phyloP scores from a whole-genome alignment of 2,888 invertebrate genomes.

The Unio delphinus region DNA sequence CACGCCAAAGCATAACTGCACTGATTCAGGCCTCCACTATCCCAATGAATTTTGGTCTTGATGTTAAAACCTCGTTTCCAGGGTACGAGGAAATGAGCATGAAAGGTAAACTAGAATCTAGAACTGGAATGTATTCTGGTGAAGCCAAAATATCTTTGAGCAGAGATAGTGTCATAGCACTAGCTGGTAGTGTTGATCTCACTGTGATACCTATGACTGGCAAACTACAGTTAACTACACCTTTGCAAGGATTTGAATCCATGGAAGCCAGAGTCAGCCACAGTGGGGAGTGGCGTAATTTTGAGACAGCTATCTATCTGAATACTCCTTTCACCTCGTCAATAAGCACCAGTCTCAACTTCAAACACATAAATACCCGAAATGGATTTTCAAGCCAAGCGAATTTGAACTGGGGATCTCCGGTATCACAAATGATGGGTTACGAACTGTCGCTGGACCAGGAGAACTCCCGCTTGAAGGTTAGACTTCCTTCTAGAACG shows the following conservation, averaged over 20 bases:
- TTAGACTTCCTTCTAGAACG: conserved; percentile 36
- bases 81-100: conserved; percentile 27
- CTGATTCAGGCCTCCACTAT: conserved; percentile 10
- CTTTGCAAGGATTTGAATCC: conserved; percentile 25
- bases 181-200: conserved; percentile 18
- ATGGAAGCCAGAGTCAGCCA: conserved; percentile 24
- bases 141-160: conserved; percentile 26
- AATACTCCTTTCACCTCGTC: too few species aligned
- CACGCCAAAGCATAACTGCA: conserved; percentile 14
- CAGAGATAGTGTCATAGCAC: neutral
- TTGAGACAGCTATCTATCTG: too few species aligned
- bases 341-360: too few species aligned
- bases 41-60: conserved; percentile 17
- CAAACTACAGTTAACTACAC: conserved; percentile 22
- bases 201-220: conserved; percentile 38
- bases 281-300: conserved; percentile 9
- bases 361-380: neutral
- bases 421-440: conserved; percentile 11
- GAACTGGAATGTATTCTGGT: conserved; percentile 2
- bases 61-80: conserved; percentile 23
- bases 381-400: conserved; percentile 8
- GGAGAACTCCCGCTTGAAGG: conserved; percentile 27
- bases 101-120: conserved; percentile 8
- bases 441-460: conserved; percentile 17
- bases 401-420: conserved; percentile 16